phyloP scores from a whole-genome alignment of 2,888 invertebrate species.

The Oegoconia quadripuncta region DNA sequence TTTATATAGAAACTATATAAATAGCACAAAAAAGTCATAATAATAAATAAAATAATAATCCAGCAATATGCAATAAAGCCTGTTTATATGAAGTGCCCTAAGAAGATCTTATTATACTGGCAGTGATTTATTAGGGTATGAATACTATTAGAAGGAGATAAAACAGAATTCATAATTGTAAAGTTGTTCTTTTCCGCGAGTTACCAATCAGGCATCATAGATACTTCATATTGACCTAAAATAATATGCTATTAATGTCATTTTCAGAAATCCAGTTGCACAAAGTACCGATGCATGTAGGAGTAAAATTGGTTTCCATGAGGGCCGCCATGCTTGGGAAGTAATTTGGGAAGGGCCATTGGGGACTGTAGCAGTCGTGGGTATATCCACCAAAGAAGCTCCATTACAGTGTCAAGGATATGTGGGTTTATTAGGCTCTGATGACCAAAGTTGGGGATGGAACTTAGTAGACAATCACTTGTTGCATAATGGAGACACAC shows the following conservation, averaged over 20 bases:
- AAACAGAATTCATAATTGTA: no score
- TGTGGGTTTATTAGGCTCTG: conserved; percentile 95
- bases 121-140: no score
- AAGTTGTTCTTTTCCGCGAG: no score
- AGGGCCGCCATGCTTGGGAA: conserved; percentile 98
- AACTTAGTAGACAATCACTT: conserved; percentile 98
- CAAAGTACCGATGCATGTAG: conserved; percentile 98
- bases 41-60: no score
- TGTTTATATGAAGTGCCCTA: no score
- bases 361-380: conserved; percentile 98
- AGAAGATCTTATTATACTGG: no score
- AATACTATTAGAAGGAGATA: no score
- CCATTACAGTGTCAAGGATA: conserved; percentile 96
- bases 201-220: background rate
- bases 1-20: no score
- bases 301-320: conserved; percentile 93
- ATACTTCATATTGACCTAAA: background rate
- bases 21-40: no score
- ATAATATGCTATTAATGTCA: conserved; percentile 1
- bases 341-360: conserved; percentile 99
- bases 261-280: conserved; percentile 94
- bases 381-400: conserved; percentile 96
- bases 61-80: no score
- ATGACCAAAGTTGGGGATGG: conserved; percentile 99
- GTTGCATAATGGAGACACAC: conserved; percentile 96